Base-by-base conservation (phyloP, 1,140 invertebrate genomes). In the Myzus persicae region DNA sequence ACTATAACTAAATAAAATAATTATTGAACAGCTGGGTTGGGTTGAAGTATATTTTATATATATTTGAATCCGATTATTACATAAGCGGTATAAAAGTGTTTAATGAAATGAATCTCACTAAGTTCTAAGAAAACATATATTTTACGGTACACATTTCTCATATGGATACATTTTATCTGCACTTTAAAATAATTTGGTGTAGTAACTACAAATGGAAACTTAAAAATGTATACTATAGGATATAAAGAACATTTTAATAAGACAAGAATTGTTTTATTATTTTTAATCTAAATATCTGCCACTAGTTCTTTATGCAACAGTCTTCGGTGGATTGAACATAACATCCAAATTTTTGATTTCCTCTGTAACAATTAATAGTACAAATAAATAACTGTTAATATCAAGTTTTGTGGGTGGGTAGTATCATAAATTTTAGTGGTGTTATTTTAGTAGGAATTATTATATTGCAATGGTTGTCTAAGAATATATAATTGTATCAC, bases 261-360 rank as follows among this genome's bases (percentile, higher is more conserved):
- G 36, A 82, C 31, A 42, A 89, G 1, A 89, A 22, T 24, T 51
- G 48, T 54, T 67, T 67, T 67, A 67, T 67, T 76, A 76, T n/a
- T 76, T 76, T n/a, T n/a, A 42, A 42, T 90, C 38, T 90, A 67
- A 67, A 54, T 26, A 26, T 7, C 22, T 89, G 26, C 40, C 22
- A 36, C n/a, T 48, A 14, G 4, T 44, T 36, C 22, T 42, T 90
- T 59, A 59, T 59, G 89, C 42, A 76, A 76, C 59, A 90, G 51
- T 42, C 40, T 90, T 90, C 0, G 89, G 89, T 26, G 89, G 54
- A 22, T 90, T 90, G 38, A 90, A 90, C 1, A 90, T 90, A 22
- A 31, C 5, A 0, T 90, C 38, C 51, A 90, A 90, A 42, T 67
- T 44, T 5, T 42, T 67, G 0, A 67, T 42, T 90, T 90, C 89